Base-by-base conservation (phyloP, 2,113 vertebrate species). In the Cisticola juncidis region DNA sequence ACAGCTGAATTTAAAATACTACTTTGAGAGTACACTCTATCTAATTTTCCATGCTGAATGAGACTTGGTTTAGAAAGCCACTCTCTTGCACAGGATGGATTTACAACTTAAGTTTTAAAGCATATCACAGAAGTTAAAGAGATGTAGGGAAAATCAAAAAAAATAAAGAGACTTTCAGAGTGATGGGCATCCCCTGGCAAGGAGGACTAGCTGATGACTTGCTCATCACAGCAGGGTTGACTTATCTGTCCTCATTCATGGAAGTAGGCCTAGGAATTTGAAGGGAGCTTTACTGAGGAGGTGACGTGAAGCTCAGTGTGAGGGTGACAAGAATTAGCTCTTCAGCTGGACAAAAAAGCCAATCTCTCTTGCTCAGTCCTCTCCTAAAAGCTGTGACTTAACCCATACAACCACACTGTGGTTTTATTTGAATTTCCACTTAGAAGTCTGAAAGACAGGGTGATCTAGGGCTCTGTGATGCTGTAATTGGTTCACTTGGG, bases 401-500 rank as follows among this genome's bases (percentile, higher is more conserved):
- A 80, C 22, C 47, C 58, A 65, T 51, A 26, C 26, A 89, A 77
- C 17, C 20, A 29, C 40, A 40, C 0, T 21, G 31, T 0, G 2
- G 12, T 69, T 66, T 69, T 81, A 78, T 70, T 44, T 70, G 36
- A 33, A 71, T 94, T 94, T 90, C 50, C 47, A 70, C 44, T 91
- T 76, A 54, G 26, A 96, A 88, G 71, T 69, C 62, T 92, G 69
- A 95, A 85, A 93, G 57, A 36, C 42, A 61, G 82, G 88, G 64
- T 4, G 13, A 78, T 62, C 44, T 65, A 93, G 31, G n/a, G 61
- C 88, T 83, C 93, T 82, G 65, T 47, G 1, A 64, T 88, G 58
- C 90, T 96, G 95, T 97, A 97, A 97, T 94, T 97, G 95, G 95
- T 81, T 97, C 97, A 97, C 92, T 92, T 94, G 96, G 96, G 95